Conservation (phyloP, 2,888 invertebrate species). For the Orchestes rusci region DNA sequence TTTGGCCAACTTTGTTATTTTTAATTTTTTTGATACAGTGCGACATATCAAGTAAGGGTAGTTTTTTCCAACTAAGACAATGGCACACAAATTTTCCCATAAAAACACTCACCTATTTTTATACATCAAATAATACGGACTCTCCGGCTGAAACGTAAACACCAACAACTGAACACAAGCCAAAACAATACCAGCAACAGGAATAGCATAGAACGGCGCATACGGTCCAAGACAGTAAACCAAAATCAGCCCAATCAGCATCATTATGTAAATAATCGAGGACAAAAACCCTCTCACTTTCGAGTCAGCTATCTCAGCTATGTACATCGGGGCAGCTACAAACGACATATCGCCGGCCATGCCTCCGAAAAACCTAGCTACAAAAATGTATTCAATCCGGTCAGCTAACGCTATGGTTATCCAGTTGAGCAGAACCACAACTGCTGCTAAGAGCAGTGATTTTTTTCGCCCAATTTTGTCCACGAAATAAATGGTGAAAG, state of each 20-base stretch:
- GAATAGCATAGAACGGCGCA: conserved; percentile 30
- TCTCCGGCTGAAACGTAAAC: conserved; percentile 40
- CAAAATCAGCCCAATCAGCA: conserved; percentile 38
- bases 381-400: conserved; percentile 36
- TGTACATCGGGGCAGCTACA: conserved; percentile 41
- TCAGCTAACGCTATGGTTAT: conserved; percentile 36
- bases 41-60: too few relatives aligned
- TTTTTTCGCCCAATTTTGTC: conserved; percentile 38
- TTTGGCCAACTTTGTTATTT: too few relatives aligned
- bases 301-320: conserved; percentile 41
- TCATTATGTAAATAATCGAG: conserved; percentile 39
- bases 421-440: conserved; percentile 38
- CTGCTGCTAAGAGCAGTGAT: conserved; percentile 38
- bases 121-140: conserved; percentile 38
- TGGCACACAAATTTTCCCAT: too few relatives aligned
- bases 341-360: conserved; percentile 41
- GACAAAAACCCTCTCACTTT: conserved; percentile 40
- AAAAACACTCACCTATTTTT: conserved; percentile 34
- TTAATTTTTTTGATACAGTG: too few relatives aligned
- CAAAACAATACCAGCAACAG: conserved; percentile 30
- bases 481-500: conserved; percentile 37
- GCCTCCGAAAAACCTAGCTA: conserved; percentile 37
- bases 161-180: conserved; percentile 35
- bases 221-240: conserved; percentile 37
- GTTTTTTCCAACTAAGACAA: too few relatives aligned